Evolutionary conservation across 2,113 vertebrate genomes (phyloP), one percentile per base, ranked within the genome.

Genomic region (Sprattus sprattus): DNA sequence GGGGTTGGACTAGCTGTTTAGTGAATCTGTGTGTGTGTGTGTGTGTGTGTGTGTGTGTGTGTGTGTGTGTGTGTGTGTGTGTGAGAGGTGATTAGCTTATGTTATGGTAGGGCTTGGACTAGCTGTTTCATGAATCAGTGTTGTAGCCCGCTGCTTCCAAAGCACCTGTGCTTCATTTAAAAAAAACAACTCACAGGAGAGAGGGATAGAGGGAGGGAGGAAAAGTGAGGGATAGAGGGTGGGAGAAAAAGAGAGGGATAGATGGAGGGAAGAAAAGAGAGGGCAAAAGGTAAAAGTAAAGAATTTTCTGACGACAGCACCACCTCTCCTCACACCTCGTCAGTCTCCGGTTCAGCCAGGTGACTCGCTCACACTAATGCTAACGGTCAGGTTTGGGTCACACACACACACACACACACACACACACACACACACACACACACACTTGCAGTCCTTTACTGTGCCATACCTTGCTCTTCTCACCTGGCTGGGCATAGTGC

Each of bases 51-150:
- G 18, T 16, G 18, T 54, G 52, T 54, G 52, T 52, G 50, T 52
- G 50, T 52, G 50, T 52, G 50, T 52, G 50, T 52, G 50, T 52
- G 50, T 52, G 50, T 52, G 50, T 52, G 50, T 52, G 50, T 52
- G 50, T 52, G 50, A 52, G 50, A 91, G 89, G 92, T 52, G 8
- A n/a, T n/a, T n/a, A n/a, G n/a, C n/a, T n/a, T n/a, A 39, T 39
- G 39, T 39, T 39, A 39, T 39, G 39, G 54, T 60, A 20, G 20
- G 18, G 54, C 20, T 60, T 22, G 18, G 6, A 7, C 18, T n/a
- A 20, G 20, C 54, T 60, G 54, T 60, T 60, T 60, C 20, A 16
- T 54, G 52, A 54, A 54, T 54, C 52, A 20, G 15, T 54, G 52
- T 54, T 54, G 52, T 54, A 54, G 54, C 6, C 54, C 54, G 54